Evolutionary conservation across 1,140 invertebrate genomes (phyloP).

Genomic region (Episyrphus balteatus): DNA sequence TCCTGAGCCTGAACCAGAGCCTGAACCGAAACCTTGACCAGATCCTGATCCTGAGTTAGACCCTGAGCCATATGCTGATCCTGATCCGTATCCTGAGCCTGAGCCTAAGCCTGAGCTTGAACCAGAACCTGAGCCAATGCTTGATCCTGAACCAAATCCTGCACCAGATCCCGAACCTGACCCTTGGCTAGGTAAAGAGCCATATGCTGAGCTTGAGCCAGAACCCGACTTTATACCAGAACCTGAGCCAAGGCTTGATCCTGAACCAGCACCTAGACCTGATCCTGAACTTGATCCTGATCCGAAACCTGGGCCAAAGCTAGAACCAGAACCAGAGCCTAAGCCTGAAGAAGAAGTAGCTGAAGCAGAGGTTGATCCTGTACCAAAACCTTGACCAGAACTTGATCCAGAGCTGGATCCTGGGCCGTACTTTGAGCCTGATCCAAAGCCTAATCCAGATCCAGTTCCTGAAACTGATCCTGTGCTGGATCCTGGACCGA

Average conservation of each 20-base stretch:
- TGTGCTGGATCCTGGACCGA: constrained; percentile 7
- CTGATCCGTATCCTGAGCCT: background rate
- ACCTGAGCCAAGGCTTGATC: constrained; percentile 2
- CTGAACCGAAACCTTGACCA: too few relatives aligned
- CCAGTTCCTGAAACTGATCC: background rate
- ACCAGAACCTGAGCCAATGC: constrained; percentile 7
- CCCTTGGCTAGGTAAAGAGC: background rate
- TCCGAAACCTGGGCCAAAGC: constrained; percentile 1
- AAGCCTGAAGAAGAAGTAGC: too few relatives aligned
- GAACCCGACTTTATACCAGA: background rate
- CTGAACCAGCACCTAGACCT: too few relatives aligned
- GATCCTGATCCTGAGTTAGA: constrained; percentile 1
- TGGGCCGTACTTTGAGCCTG: background rate
- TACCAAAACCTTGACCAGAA: too few relatives aligned
- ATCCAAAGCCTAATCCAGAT: background rate
- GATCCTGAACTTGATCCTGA: too few relatives aligned
- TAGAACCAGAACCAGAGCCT: background rate
- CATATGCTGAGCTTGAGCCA: constrained; percentile 5
- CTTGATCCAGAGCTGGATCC: constrained; percentile 4
- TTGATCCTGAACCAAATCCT: background rate
- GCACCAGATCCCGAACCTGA: constrained; percentile 1
- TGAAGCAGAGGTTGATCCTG: too few relatives aligned
- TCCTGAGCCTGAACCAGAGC: background rate
- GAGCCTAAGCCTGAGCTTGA: too few relatives aligned
- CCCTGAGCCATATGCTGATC: constrained; percentile 1